These are phyloP conservation scores for Callipepla californica DNA, from an alignment of 2,113 vertebrate genomes.

Conservation along the genomic window DNA sequence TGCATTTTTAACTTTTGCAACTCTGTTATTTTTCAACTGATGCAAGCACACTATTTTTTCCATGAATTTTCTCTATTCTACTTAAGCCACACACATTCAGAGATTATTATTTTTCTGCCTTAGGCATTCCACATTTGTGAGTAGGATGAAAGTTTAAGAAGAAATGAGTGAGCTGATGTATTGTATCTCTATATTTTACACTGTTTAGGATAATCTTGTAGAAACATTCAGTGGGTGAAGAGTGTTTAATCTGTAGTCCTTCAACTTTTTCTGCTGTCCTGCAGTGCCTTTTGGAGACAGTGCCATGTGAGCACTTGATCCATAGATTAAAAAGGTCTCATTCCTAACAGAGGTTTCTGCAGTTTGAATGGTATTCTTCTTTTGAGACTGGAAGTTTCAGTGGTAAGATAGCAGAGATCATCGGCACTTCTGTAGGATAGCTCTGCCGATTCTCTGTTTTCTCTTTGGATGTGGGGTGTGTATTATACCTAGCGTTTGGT, in stretches of 20 bases:
- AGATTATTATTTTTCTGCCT: not conserved
- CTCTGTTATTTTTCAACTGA: conserved; percentile 27
- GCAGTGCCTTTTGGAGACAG: not conserved
- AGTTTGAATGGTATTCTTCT: not conserved
- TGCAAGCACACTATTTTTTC: conserved; percentile 1
- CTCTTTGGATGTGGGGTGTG: not conserved
- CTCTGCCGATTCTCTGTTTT: not conserved
- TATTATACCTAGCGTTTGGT: not conserved
- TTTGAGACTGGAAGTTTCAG: not conserved
- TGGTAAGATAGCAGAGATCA: not conserved
- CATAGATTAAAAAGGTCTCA: not conserved
- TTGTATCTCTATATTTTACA: not conserved
- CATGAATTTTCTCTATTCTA: not conserved
- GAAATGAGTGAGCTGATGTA: not conserved
- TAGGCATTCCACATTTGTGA: not conserved
- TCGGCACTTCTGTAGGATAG: not conserved
- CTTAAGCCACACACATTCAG: not conserved
- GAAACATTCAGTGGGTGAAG: not conserved
- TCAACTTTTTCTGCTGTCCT: not conserved
- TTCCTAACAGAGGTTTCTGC: not conserved
- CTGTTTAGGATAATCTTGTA: not conserved
- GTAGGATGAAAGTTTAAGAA: not conserved
- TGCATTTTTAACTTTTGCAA: conserved; percentile 11
- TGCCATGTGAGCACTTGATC: not conserved
- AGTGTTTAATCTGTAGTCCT: not conserved